These are phyloP conservation scores for Butorides virescens DNA, from an alignment of 2,113 vertebrate species.

Conservation along the genomic window DNA sequence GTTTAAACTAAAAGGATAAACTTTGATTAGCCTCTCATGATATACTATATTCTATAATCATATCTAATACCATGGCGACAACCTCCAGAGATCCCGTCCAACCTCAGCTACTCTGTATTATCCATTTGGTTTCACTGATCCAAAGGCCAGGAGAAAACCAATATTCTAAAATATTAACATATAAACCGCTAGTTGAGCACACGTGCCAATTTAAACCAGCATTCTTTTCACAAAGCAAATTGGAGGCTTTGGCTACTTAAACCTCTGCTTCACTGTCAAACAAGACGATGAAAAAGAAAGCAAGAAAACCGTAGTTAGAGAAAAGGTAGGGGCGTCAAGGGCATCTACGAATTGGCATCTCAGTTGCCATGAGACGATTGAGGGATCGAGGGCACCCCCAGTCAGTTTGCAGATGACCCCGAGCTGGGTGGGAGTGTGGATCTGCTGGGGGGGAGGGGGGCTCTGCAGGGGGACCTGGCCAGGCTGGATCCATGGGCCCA, in stretches of 20 bases:
- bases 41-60: not conserved
- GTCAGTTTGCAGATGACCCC: too few relatives aligned
- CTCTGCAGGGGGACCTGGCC: too few relatives aligned
- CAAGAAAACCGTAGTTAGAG: not conserved
- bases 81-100: not conserved
- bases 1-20: not conserved
- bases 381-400: too few relatives aligned
- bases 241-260: not conserved
- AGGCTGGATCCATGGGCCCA: too few relatives aligned
- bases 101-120: not conserved
- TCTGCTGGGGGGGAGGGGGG: too few relatives aligned
- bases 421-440: too few relatives aligned
- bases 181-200: not conserved
- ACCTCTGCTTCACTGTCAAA: not conserved
- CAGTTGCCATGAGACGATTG: not conserved
- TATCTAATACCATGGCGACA: rapidly evolving
- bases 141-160: not conserved
- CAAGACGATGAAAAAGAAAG: not conserved
- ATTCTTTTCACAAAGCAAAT: not conserved
- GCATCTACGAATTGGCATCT: not conserved
- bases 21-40: not conserved
- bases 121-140: not conserved
- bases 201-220: rapidly evolving
- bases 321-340: not conserved
- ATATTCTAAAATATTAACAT: not conserved